These are phyloP conservation scores for Hormaphis cornu DNA, from an alignment of 1,140 invertebrate genomes.

Conservation along the genomic window DNA sequence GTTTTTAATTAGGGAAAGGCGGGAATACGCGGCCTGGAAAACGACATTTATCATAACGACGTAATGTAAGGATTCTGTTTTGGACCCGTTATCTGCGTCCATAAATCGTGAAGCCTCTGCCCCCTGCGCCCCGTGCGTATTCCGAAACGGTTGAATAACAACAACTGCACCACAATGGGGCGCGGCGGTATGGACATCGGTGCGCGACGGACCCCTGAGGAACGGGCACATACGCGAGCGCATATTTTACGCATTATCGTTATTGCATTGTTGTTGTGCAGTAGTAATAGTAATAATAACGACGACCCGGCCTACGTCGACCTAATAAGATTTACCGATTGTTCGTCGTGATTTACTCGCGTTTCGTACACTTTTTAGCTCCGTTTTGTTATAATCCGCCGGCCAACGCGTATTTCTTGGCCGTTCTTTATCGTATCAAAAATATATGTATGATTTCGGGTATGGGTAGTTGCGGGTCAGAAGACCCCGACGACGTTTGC, in stretches of 20 bases:
- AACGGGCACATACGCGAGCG: not conserved
- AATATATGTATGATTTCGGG: no score
- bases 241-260: no score
- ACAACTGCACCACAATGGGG: not conserved
- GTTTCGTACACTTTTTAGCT: slow-evolving; percentile 30
- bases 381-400: slow-evolving; percentile 25
- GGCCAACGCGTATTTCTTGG: no score
- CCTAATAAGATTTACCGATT: slow-evolving; percentile 33
- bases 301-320: not conserved
- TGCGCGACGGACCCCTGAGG: slow-evolving; percentile 15
- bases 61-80: slow-evolving; percentile 33
- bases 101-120: slow-evolving; percentile 25
- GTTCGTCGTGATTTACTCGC: slow-evolving; percentile 30
- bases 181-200: not conserved
- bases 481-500: no score
- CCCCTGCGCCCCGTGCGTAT: not conserved
- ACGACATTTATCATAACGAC: slow-evolving; percentile 31
- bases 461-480: no score
- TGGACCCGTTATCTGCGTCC: slow-evolving; percentile 31
- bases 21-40: not conserved
- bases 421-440: no score
- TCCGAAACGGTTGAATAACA: slow-evolving; percentile 31
- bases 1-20: slow-evolving; percentile 31
- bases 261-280: no score
- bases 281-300: no score